phyloP scores from a whole-genome alignment of 2,888 invertebrate genomes.

The Dromius quadrimaculatus region DNA sequence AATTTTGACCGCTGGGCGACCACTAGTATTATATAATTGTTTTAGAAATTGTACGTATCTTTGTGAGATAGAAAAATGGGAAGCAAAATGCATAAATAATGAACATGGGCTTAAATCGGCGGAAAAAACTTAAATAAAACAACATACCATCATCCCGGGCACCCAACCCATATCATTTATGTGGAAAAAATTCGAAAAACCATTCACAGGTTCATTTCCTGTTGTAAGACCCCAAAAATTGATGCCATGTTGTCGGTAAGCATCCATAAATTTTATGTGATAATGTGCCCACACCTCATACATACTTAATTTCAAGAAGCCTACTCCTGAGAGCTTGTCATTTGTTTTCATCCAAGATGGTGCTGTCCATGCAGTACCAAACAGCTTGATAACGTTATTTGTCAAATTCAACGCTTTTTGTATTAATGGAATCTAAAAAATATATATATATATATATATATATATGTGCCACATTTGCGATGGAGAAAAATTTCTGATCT shows the following conservation, averaged over 20 bases:
- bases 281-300: slow-evolving; percentile 88
- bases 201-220: slow-evolving; percentile 87
- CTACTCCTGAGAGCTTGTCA: slow-evolving; percentile 62
- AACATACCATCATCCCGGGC: too few relatives aligned
- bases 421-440: slow-evolving; percentile 61
- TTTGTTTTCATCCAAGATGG: slow-evolving; percentile 69
- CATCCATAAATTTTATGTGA: slow-evolving; percentile 82
- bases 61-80: too few relatives aligned
- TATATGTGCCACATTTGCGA: too few relatives aligned
- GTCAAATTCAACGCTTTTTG: slow-evolving; percentile 58
- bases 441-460: not conserved
- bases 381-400: slow-evolving; percentile 62
- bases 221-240: slow-evolving; percentile 87
- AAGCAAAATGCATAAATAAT: too few relatives aligned
- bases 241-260: slow-evolving; percentile 76
- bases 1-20: too few relatives aligned
- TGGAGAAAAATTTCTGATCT: too few relatives aligned
- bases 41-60: too few relatives aligned
- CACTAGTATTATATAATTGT: too few relatives aligned
- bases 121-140: too few relatives aligned
- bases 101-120: too few relatives aligned
- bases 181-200: too few relatives aligned
- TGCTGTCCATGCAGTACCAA: slow-evolving; percentile 74
- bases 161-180: slow-evolving; percentile 86
- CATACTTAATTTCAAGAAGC: slow-evolving; percentile 62